phyloP scores from a whole-genome alignment of 2,113 vertebrate genomes.

The Echinops telfairi region DNA sequence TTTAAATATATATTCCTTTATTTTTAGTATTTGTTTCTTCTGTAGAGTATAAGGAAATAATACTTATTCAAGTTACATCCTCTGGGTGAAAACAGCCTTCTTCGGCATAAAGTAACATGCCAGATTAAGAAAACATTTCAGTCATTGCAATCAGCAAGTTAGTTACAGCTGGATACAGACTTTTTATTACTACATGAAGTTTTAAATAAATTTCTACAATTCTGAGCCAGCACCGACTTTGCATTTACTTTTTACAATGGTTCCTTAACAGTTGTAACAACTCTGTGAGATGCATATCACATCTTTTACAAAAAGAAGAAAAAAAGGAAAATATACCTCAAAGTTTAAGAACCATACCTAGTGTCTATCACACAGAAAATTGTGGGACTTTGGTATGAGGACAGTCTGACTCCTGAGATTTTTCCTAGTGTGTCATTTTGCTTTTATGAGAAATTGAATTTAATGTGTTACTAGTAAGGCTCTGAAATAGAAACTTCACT shows the following conservation, averaged over 20 bases:
- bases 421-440: slow-evolving; percentile 8
- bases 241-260: background rate
- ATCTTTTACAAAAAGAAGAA: background rate
- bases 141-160: background rate
- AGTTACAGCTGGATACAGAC: background rate
- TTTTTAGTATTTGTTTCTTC: background rate
- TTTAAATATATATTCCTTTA: background rate
- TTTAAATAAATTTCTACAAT: background rate
- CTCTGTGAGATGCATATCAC: background rate
- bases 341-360: background rate
- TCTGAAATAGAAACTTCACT: background rate
- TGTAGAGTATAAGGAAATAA: background rate
- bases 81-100: background rate
- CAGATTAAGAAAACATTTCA: slow-evolving; percentile 41
- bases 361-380: background rate
- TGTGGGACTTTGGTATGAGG: background rate
- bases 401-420: background rate
- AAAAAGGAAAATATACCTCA: background rate
- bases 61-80: background rate
- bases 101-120: background rate
- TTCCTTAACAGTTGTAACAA: background rate
- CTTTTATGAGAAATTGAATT: slow-evolving; percentile 16
- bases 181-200: background rate
- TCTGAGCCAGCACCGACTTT: background rate
- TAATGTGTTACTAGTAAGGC: background rate